These are phyloP conservation scores for Psophia crepitans DNA, from an alignment of 2,113 vertebrate species.

Conservation along the genomic window DNA sequence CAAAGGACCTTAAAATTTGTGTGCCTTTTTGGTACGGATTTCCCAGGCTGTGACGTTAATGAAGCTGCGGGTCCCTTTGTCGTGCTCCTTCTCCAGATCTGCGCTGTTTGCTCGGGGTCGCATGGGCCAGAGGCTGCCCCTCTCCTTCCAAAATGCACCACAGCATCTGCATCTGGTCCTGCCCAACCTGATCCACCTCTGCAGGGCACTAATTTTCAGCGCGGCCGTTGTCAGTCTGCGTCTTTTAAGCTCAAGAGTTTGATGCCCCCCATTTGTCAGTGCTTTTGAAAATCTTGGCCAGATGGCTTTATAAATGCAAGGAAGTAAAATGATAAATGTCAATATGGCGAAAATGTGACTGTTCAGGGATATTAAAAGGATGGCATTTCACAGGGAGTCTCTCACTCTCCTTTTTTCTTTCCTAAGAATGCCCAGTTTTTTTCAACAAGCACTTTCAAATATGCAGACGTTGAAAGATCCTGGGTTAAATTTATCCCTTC, in stretches of 20 bases:
- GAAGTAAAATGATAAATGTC: constrained; percentile 21
- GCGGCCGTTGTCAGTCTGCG: background rate
- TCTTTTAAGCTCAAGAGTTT: background rate
- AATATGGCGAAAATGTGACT: background rate
- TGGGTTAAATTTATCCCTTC: constrained; percentile 36
- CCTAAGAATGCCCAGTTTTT: background rate
- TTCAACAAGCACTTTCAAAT: constrained; percentile 13
- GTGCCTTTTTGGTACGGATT: background rate
- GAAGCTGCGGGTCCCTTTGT: background rate
- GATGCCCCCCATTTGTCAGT: background rate
- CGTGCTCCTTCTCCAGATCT: background rate
- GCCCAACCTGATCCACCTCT: background rate
- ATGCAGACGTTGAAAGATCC: background rate
- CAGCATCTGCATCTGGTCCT: background rate
- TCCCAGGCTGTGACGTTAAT: background rate
- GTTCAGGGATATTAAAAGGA: background rate
- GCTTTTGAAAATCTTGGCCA: background rate
- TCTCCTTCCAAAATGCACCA: background rate
- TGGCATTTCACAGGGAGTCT: constrained; percentile 34
- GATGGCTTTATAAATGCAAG: constrained; percentile 31
- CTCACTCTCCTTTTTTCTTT: background rate
- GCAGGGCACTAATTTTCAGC: background rate
- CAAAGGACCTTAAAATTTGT: background rate
- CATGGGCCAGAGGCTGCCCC: background rate
- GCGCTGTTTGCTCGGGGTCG: background rate